phyloP scores from a whole-genome alignment of 2,113 vertebrate species.

The Microcebus jonahi region DNA sequence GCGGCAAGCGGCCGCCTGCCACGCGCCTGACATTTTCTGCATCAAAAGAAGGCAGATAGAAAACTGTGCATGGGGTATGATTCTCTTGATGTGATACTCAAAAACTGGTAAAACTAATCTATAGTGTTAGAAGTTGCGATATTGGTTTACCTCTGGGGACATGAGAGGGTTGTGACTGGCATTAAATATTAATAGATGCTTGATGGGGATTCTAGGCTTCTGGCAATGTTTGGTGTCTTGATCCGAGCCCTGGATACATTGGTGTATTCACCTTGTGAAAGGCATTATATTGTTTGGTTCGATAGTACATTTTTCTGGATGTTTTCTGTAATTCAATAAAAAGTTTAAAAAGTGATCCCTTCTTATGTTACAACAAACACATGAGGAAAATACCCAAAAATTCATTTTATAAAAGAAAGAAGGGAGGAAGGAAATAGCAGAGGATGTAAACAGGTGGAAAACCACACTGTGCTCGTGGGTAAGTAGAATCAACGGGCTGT shows the following conservation, averaged over 20 bases:
- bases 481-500: too few species aligned
- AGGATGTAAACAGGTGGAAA: too few species aligned
- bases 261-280: background rate
- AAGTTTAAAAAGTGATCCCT: background rate
- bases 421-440: background rate
- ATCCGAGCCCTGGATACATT: background rate
- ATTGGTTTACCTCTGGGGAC: too few species aligned
- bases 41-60: too few species aligned
- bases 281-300: background rate
- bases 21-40: too few species aligned
- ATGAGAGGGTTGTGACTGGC: background rate
- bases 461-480: too few species aligned
- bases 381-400: background rate
- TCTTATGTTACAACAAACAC: background rate
- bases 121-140: background rate
- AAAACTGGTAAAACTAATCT: background rate
- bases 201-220: background rate
- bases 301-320: background rate
- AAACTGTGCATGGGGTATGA: background rate
- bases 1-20: rapidly evolving
- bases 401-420: background rate
- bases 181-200: background rate
- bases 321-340: background rate
- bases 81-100: background rate
- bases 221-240: background rate